These are phyloP conservation scores for Hylaeus anthracinus DNA, from an alignment of 1,140 invertebrate species.

Conservation along the genomic window DNA sequence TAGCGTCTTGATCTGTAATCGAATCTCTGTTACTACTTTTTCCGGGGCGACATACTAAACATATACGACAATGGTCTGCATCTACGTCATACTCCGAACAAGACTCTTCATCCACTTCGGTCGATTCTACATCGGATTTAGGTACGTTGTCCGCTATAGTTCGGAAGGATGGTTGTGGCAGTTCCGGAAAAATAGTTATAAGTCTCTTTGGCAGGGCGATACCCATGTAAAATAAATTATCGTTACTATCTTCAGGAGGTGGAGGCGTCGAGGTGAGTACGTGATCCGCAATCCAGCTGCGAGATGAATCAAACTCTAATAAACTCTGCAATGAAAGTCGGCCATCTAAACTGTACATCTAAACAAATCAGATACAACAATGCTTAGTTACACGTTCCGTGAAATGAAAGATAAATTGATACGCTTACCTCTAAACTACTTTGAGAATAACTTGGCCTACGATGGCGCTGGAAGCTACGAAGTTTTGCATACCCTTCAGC, in stretches of 20 bases:
- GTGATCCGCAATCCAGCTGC: slow-evolving; percentile 74
- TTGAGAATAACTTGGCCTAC: slow-evolving; percentile 81
- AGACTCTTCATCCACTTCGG: slow-evolving; percentile 75
- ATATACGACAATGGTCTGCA: slow-evolving; percentile 71
- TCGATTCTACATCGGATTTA: slow-evolving; percentile 62
- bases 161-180: slow-evolving; percentile 62
- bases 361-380: slow-evolving; percentile 25
- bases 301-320: slow-evolving; percentile 76
- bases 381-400: neutral
- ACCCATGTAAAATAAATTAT: slow-evolving; percentile 86
- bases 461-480: slow-evolving; percentile 86
- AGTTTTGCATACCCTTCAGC: slow-evolving; percentile 91
- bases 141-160: slow-evolving; percentile 65
- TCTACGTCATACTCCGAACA: slow-evolving; percentile 69
- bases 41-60: slow-evolving; percentile 73
- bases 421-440: slow-evolving; percentile 75
- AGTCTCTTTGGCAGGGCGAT: slow-evolving; percentile 89
- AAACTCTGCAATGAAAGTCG: slow-evolving; percentile 77
- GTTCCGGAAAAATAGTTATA: slow-evolving; percentile 85
- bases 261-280: slow-evolving; percentile 68
- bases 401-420: neutral
- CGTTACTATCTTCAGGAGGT: slow-evolving; percentile 64
- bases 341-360: slow-evolving; percentile 79
- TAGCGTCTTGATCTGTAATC: slow-evolving; percentile 65
- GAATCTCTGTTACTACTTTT: slow-evolving; percentile 58